Percentiles rank a stretch among this genome's conserved stretches.
Evolutionary conservation across 2,113 vertebrate species (phyloP).

Genomic region (Nerophis ophidion): DNA sequence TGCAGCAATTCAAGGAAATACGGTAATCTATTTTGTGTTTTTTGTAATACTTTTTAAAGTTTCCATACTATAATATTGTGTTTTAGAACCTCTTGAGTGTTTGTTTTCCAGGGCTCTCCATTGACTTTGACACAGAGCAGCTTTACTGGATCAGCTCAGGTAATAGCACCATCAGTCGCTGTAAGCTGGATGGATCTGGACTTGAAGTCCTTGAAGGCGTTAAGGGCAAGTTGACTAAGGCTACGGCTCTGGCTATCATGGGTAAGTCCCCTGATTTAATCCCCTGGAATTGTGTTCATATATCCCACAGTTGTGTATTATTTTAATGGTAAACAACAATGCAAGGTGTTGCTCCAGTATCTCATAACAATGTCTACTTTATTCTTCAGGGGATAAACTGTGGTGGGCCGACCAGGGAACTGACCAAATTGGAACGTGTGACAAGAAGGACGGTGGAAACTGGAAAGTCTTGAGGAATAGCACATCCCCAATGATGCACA

Average conservation of each 20-base stretch:
- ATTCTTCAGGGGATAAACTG: constrained; percentile 81
- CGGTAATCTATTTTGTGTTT: too few species aligned
- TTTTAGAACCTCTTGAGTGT: background rate
- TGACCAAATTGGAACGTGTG: constrained; percentile 92
- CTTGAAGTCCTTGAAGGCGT: constrained; percentile 79
- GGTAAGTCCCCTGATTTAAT: constrained; percentile 61
- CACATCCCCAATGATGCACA: constrained; percentile 94
- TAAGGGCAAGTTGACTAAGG: constrained; percentile 84
- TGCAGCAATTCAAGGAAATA: too few species aligned
- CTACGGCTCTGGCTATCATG: constrained; percentile 93
- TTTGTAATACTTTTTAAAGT: too few species aligned
- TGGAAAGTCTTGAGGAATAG: constrained; percentile 84
- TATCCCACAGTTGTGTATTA: background rate
- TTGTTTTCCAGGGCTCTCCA: constrained; percentile 78
- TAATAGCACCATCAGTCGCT: constrained; percentile 88
- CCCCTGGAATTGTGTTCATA: background rate
- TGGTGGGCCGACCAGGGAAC: constrained; percentile 98
- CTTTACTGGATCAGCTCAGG: constrained; percentile 96
- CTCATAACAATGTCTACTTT: background rate
- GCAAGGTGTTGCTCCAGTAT: background rate
- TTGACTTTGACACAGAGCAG: constrained; percentile 82
- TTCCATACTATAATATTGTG: too few species aligned
- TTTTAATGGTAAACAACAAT: background rate
- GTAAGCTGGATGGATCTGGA: constrained; percentile 81
- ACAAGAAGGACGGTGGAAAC: constrained; percentile 82